Evolutionary conservation across 2,113 vertebrate genomes (phyloP), one percentile per base, ranked within the genome.

Genomic region (Bos javanicus): DNA sequence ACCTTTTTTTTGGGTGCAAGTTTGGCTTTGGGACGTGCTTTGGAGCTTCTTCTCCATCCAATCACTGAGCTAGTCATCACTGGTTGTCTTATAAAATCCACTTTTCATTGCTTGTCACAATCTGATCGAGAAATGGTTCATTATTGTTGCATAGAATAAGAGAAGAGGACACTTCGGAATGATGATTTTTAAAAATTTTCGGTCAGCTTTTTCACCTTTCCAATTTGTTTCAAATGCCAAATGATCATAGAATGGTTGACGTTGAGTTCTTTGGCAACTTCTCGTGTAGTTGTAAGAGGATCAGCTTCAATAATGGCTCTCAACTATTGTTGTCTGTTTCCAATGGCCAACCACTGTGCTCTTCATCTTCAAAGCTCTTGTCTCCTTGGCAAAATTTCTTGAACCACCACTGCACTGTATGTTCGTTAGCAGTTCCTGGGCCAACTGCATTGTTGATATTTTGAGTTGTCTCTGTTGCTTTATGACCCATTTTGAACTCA

Each of bases 41-140:
- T 74, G 71, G 11, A 43, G 36, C 36, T 74, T 25, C 36, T 43
- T 74, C 71, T 74, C 71, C 36, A 43, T 43, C 71, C 71, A 74
- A 0, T 43, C 36, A 74, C 71, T 43, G 71, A 74, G 71, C 71
- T 74, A 11, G 71, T 74, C 6, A 0, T 43, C 36, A 43, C 21
- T 25, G 21, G 21, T 43, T 74, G 36, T 13, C 19, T 23, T 74
- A 12, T 13, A 74, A 74, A 74, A 74, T 74, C 36, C 23, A 74
- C 19, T 14, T 74, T 43, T 74, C 71, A 74, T 26, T 25, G 23
- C 71, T 39, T 25, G 36, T 74, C 36, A 43, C 71, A 74, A 43
- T 74, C 11, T 13, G 21, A 74, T 74, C 0, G 1, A 43, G 36
- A 74, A 74, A 14, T 25, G 36, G 36, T 74, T 74, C 0, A 0